Conservation (phyloP, 2,797 vertebrate genomes). For the Poecilia gillii region DNA sequence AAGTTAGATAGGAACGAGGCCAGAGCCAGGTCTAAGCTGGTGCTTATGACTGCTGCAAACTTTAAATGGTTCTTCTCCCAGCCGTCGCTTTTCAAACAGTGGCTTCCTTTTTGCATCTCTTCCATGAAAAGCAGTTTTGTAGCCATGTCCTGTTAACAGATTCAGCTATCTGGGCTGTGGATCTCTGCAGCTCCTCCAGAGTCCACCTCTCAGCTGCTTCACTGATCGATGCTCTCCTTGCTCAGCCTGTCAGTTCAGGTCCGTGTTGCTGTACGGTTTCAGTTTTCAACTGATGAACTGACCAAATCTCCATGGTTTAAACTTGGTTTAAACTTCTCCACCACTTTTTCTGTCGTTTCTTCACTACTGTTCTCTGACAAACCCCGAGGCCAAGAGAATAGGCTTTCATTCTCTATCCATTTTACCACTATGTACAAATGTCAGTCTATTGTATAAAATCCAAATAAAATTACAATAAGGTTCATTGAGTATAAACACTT, state of each 20-base stretch:
- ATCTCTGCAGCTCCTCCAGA: constrained; percentile 2
- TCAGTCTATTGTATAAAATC: neutral
- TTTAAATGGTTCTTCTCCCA: neutral
- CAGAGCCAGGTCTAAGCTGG: no score
- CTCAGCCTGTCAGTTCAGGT: neutral
- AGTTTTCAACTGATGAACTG: neutral
- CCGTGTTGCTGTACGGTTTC: neutral
- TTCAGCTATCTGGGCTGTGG: neutral
- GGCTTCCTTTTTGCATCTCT: neutral
- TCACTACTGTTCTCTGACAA: neutral
- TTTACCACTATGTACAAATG: neutral
- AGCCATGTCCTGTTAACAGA: neutral
- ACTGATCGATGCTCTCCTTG: neutral
- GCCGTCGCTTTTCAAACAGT: neutral
- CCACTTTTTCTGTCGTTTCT: neutral
- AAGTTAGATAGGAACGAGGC: no score
- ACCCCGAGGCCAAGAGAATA: neutral
- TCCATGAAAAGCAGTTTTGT: neutral
- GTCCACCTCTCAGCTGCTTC: neutral
- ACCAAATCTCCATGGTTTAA: neutral
- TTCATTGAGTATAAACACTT: neutral
- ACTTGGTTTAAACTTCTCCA: neutral
- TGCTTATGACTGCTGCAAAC: neutral
- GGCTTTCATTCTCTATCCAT: neutral
- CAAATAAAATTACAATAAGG: neutral